Evolutionary conservation across 2,888 invertebrate species (phyloP), one percentile per base, ranked within the genome.

Genomic region (Dynastes tityus): DNA sequence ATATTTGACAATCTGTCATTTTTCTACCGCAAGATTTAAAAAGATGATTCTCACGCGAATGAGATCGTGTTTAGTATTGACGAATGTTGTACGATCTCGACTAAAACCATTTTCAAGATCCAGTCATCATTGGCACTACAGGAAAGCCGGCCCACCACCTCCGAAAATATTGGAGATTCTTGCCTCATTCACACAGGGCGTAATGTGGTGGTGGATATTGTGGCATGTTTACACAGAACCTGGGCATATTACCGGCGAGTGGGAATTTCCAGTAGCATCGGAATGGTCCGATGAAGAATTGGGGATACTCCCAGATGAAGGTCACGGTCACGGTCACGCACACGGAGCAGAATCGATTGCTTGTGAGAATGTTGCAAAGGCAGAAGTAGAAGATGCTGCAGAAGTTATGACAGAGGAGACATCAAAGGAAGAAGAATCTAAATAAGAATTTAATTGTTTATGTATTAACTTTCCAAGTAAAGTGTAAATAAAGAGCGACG

Each of bases 261-360:
- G 91, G 86, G 89, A 90, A 0, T 92, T 92, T 84, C 91, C 94
- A 11, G 91, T 93, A 83, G 90, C 93, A 9, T 86, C 88, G 2
- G 88, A 90, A 77, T 96, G 94, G 93, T 93, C 93, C 16, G 92
- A 96, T 89, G 92, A 91, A 84, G 95, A 96, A 87, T 89, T 96
- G 68, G 96, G 96, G 79, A 94, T 96, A 83, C 95, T 96, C 55
- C 91, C 93, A 22, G 78, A 78, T 11, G 71, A 45, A 37, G 51
- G 37, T 11, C 0, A 5, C 4, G 5, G 32, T 2, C 5, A 0
- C 32, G 32, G 0, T 13, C 53, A 53, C 22, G 13, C 32, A 11
- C 8, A 55, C 1, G 9, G 11, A 37, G 49, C 1, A 6, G 29
- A 3, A 4, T 11, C 5, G 55, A 29, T 45, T 32, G 27, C 11